These are phyloP conservation scores for Eupithecia exiguata DNA, from an alignment of 2,888 invertebrate genomes.

Conservation along the genomic window DNA sequence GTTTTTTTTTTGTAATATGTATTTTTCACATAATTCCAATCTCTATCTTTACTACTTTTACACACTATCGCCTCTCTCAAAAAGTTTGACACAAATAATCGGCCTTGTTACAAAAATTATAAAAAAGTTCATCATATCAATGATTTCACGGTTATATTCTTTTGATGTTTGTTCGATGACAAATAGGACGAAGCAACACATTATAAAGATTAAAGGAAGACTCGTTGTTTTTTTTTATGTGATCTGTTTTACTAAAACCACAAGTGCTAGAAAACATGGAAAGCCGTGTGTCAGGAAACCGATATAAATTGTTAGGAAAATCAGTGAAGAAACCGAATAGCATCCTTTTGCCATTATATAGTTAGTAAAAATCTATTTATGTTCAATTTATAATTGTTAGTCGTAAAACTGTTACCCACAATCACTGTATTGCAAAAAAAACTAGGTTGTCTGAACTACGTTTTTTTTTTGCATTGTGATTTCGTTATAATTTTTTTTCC, in stretches of 20 bases:
- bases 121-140: conserved; percentile 21
- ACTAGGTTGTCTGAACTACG: background rate
- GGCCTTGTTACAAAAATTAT: conserved; percentile 13
- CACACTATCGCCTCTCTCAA: too few relatives aligned
- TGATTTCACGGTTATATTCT: conserved; percentile 6
- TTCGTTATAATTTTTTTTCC: background rate
- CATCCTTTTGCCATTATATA: conserved; percentile 6
- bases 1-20: too few relatives aligned
- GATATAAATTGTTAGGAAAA: conserved; percentile 3
- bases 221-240: background rate
- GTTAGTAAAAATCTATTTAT: background rate
- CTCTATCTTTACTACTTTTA: too few relatives aligned
- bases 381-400: background rate
- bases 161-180: conserved; percentile 19
- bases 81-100: background rate
- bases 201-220: conserved; percentile 1
- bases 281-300: background rate
- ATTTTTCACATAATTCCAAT: too few relatives aligned
- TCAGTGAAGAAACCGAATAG: background rate
- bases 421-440: background rate
- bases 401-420: background rate
- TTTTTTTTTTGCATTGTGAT: background rate
- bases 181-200: conserved; percentile 11
- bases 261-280: background rate
- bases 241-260: background rate